Evolutionary conservation across 2,113 vertebrate genomes (phyloP), one percentile per base, ranked within the genome.

Genomic region (Promerops cafer): DNA sequence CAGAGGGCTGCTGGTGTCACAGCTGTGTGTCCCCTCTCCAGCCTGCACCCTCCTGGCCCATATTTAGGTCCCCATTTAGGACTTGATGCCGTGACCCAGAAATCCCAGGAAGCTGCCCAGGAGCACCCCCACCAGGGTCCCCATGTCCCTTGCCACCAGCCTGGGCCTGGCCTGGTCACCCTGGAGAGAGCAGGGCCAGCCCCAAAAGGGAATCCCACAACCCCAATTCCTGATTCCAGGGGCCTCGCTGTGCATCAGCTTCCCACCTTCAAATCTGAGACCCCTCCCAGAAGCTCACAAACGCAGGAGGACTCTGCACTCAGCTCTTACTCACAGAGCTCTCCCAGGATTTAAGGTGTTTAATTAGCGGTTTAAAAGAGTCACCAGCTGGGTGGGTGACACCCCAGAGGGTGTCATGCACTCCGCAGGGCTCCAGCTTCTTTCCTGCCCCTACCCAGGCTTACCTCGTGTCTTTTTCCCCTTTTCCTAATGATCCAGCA

Each of bases 271-370:
- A 9, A n/a, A 64, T 1, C 44, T 5, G 0, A 88, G 93, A 60
- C 50, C 76, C 61, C 94, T 96, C 93, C 95, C 95, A 27, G 81
- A 78, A 96, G 95, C 96, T 93, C 79, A 35, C 90, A 87, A 89
- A 94, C 0, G 35, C 84, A 50, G 71, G 83, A 89, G 57, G 54
- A 52, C 64, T 61, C 64, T 1, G 8, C 65, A 16, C 68, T 89
- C 95, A 57, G 74, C 50, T 64, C 19, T 88, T 93, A 94, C 94
- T 93, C 95, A 85, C 92, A 66, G 39, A 77, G 86, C 87, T 89
- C 77, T 83, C 54, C 9, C 26, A 52, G 90, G 79, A 92, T 81
- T 77, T 50, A 59, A 75, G 39, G 52, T 35, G 47, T 76, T 94
- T 95, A 94, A 83, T 90, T 77, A 94, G 76, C 42, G 35, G 76